Percentiles rank a stretch among this genome's conserved stretches.
These are phyloP conservation scores for Pelobates fuscus DNA, from an alignment of 2,113 vertebrate species.

Conservation along the genomic window DNA sequence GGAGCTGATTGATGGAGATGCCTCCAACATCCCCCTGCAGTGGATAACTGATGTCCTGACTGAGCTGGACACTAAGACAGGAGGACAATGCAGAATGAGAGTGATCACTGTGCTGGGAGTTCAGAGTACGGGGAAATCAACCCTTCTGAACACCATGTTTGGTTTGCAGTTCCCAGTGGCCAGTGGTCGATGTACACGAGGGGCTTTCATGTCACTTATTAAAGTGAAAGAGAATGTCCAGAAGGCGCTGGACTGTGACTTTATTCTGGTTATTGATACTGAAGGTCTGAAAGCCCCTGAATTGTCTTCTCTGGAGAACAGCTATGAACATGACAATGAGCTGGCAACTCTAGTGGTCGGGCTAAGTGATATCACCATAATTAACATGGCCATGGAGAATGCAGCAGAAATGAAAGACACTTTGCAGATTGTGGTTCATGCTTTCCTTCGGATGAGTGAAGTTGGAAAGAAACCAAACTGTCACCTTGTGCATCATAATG, in stretches of 20 bases:
- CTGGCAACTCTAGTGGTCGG: conserved; percentile 74
- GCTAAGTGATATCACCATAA: conserved; percentile 68
- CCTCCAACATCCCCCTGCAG: conserved; percentile 69
- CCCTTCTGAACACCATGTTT: conserved; percentile 77
- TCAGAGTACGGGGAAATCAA: conserved; percentile 77
- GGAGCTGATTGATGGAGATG: conserved; percentile 75
- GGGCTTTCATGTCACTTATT: conserved; percentile 64
- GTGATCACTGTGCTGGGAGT: conserved; percentile 73
- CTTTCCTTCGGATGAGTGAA: conserved; percentile 67
- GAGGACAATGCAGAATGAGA: conserved; percentile 61
- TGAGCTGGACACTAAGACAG: conserved; percentile 59
- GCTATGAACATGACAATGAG: conserved; percentile 70
- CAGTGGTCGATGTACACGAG: conserved; percentile 60
- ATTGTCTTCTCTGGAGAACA: conserved; percentile 53
- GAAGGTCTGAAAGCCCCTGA: conserved; percentile 55
- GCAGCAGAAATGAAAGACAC: conserved; percentile 54
- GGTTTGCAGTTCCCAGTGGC: conserved; percentile 69
- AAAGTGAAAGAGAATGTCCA: conserved; percentile 63
- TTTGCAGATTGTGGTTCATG: conserved; percentile 69
- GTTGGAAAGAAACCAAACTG: conserved; percentile 71
- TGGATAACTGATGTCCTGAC: conserved; percentile 72
- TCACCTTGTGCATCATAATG: conserved; percentile 75
- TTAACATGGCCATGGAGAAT: conserved; percentile 65
- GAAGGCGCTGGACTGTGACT: conserved; percentile 70
- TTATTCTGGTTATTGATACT: conserved; percentile 73